Evolutionary conservation across 2,888 invertebrate genomes (phyloP).

Genomic region (Leucoma salicis): DNA sequence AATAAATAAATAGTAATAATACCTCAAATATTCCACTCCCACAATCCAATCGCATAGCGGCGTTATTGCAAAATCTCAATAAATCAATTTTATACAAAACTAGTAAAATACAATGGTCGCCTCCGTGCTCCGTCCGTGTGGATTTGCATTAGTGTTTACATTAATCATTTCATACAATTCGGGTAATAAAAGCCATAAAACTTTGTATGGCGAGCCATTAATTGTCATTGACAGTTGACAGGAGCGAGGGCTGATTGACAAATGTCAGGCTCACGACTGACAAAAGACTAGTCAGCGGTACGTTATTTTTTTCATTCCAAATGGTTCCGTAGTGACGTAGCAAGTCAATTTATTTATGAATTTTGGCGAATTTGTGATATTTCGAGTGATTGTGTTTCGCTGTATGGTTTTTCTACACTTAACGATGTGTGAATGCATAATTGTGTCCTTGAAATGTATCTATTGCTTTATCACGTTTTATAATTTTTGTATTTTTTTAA

Average conservation of each 20-base stretch:
- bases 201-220: conserved; percentile 76
- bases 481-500: no score
- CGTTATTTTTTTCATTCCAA: conserved; percentile 32
- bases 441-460: neutral
- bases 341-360: conserved; percentile 29
- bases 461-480: no score
- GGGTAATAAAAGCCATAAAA: conserved; percentile 77
- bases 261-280: conserved; percentile 66
- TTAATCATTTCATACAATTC: conserved; percentile 78
- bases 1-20: no score
- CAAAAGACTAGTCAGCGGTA: conserved; percentile 36
- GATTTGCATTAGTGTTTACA: conserved; percentile 81
- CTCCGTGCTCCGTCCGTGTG: conserved; percentile 61
- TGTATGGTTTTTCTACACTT: neutral
- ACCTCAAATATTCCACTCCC: conserved; percentile 35
- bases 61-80: conserved; percentile 57
- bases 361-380: conserved; percentile 8
- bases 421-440: no score
- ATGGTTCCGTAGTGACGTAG: conserved; percentile 37
- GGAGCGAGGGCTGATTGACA: conserved; percentile 75
- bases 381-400: neutral
- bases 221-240: conserved; percentile 80
- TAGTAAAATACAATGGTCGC: conserved; percentile 55
- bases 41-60: conserved; percentile 48
- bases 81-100: conserved; percentile 75